These are phyloP conservation scores for Polyommatus icarus DNA, from an alignment of 2,888 invertebrate genomes.

Conservation along the genomic window DNA sequence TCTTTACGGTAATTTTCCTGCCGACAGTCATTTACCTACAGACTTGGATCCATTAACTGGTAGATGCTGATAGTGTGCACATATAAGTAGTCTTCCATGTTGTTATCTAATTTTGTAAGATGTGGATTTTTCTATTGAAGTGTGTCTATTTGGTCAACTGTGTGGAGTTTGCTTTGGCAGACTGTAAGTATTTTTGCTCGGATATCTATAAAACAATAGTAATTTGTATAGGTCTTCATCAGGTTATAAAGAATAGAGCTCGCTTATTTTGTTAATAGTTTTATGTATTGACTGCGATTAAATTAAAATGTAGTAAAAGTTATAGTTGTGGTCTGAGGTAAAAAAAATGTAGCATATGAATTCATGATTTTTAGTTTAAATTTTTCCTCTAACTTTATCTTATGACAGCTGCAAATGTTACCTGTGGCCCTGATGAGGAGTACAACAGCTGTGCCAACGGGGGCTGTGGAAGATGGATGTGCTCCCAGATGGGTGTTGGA, in stretches of 20 bases:
- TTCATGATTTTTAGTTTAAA: too few species aligned
- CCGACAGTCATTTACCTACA: too few species aligned
- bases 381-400: too few species aligned
- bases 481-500: slow-evolving; percentile 43
- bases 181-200: not conserved
- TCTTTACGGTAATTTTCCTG: too few species aligned
- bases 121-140: not conserved
- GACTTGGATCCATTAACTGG: not conserved
- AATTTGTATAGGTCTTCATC: too few species aligned
- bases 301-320: too few species aligned
- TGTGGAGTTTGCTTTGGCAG: not conserved
- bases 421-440: slow-evolving; percentile 43
- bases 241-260: too few species aligned
- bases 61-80: not conserved
- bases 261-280: too few species aligned
- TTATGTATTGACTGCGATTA: too few species aligned
- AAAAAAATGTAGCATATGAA: too few species aligned
- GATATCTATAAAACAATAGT: too few species aligned
- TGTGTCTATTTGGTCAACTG: not conserved
- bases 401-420: not conserved
- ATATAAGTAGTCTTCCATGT: not conserved
- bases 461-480: slow-evolving; percentile 48
- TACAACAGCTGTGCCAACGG: slow-evolving; percentile 46
- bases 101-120: not conserved
- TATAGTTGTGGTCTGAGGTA: too few species aligned